Evolutionary conservation across 2,113 vertebrate genomes (phyloP).

Genomic region (Brienomyrus longianalis): DNA sequence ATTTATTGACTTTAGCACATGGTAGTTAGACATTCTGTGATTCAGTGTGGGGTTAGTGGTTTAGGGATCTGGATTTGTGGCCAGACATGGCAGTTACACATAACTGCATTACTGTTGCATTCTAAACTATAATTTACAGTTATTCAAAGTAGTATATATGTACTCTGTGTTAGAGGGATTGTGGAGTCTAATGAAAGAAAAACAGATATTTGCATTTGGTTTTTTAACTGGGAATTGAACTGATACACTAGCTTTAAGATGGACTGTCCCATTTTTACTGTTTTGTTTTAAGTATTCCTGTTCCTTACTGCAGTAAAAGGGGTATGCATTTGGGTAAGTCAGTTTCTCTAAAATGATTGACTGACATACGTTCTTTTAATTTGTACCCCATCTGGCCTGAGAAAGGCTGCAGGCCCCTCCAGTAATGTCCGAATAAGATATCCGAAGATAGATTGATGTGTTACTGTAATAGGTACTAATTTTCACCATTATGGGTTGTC

Average conservation of each 20-base stretch:
- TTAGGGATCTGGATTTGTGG: background rate
- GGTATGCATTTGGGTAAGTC: background rate
- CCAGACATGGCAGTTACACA: background rate
- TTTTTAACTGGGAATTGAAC: background rate
- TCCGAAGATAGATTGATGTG: background rate
- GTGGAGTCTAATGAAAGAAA: background rate
- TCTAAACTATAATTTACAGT: background rate
- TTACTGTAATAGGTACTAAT: background rate
- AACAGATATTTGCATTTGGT: background rate
- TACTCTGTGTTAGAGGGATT: background rate
- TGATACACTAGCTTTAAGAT: background rate
- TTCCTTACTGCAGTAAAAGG: background rate
- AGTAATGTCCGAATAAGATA: background rate
- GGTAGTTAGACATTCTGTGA: background rate
- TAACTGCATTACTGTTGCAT: background rate
- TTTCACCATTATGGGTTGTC: background rate
- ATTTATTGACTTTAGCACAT: background rate
- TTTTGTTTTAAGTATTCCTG: background rate
- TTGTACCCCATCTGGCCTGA: background rate
- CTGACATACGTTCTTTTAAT: background rate
- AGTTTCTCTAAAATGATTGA: background rate
- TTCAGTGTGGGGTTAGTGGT: background rate
- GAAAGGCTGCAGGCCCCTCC: background rate
- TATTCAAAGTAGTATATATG: background rate
- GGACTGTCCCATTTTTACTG: background rate